Base-by-base conservation (phyloP, 2,797 vertebrate genomes). In the Esox masquinongy region DNA sequence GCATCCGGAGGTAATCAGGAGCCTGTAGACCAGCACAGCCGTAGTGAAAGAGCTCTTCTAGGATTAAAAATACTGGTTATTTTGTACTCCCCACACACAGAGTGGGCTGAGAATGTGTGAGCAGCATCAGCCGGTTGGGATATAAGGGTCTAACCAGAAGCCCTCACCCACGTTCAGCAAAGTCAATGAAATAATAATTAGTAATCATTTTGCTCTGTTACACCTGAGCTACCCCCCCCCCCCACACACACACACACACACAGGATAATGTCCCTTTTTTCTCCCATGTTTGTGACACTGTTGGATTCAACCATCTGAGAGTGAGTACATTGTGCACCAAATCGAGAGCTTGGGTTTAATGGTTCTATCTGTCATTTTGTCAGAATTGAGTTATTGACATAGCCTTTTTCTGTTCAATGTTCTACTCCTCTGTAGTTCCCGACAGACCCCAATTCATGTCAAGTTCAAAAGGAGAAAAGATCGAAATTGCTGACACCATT, bases 101-200 rank as follows among this genome's bases (percentile, higher is more conserved):
- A 36, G 68, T 76, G 79, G 43, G 43, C 9, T 47, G 43, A 14
- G 43, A 47, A 47, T 47, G 43, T 0, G 6, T 3, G 49, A 77
- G 77, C 73, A 74, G 5, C 74, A 82, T 78, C 80, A 84, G 82
- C 82, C 77, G 74, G 78, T 82, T 72, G 26, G 68, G 56, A 64
- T 36, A 66, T 47, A 11, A 79, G 68, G 47, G 43, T 47, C 43
- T 47, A 47, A 47, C 17, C 26, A 8, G 24, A 47, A 70, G 68
- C 70, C 68, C 73, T 72, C 2, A 59, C 77, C 78, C 51, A 77
- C 68, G 74, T 77, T 78, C 68, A 51, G 17, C 43, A 5, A 69
- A 87, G 83, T 84, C 85, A 86, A 87, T 81, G 84, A 82, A 89
- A 88, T 86, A 88, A 86, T 82, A 86, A 89, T 87, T 82, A 74